Evolutionary conservation across 2,888 invertebrate genomes (phyloP), one percentile per base, ranked within the genome.

Genomic region (Dione vanillae): DNA sequence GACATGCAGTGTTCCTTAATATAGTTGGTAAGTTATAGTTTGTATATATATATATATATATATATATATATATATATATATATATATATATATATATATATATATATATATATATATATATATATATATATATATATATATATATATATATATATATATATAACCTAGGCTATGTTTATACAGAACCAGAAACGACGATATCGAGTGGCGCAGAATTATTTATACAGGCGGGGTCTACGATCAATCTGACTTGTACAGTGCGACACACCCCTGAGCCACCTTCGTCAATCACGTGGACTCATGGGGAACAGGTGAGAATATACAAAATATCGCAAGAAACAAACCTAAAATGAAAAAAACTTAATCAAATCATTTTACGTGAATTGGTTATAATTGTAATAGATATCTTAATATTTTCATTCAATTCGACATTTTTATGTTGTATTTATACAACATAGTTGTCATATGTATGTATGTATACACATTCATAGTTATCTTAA

Each of bases 231-330:
- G 97, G 97, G 47, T 97, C 97, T 78, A 97, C 97, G 69, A 97
- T 97, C 89, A 97, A 97, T 94, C 91, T 97, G 82, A 97, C 97
- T 51, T 97, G 97, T 87, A 95, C 96, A 78, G 97, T 97, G 71
- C 95, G 95, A 79, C 97, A 96, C 85, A 96, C 97, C 6, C 97
- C 97, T 43, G 97, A 97, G 83, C 97, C 97, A 61, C 97, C 97
- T 2, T 96, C 96, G 65, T 94, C 96, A 72, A 96, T 97, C 86
- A 94, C 95, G 65, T 97, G 97, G 97, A 96, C 96, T 75, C 97
- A 97, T 87, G 96, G 97, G 84, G 94, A 94, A 74, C 95, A 96
- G 94, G 95, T 95, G 59, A 52, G 45, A 58, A 40, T 27, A 27
- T 10, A n/a, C 2, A 27, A 45, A 45, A 35, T 8, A 1, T 56